A percentile compares a stretch with the other conserved stretches of the same genome.
phyloP scores from a whole-genome alignment of 2,888 invertebrate genomes.

The Pogonocherus hispidulus region DNA sequence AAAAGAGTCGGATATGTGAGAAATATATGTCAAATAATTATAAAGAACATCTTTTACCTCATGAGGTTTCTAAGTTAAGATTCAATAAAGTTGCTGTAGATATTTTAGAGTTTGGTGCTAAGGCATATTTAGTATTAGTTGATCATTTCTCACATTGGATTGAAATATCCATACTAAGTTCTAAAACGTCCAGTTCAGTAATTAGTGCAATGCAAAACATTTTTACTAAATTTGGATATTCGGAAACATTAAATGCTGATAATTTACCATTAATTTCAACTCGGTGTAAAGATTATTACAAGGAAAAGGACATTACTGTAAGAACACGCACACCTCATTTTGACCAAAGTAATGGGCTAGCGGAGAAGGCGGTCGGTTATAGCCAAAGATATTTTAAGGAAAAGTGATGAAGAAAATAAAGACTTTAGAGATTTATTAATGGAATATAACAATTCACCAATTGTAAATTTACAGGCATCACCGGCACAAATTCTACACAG shows the following conservation, averaged over 20 bases:
- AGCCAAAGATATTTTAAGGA: constrained; percentile 50
- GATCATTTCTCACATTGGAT: constrained; percentile 52
- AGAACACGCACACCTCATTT: constrained; percentile 34
- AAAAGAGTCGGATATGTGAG: constrained; percentile 45
- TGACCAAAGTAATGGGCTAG: constrained; percentile 46
- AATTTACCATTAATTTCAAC: constrained; percentile 48
- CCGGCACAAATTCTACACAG: constrained; percentile 48
- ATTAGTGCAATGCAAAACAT: constrained; percentile 46
- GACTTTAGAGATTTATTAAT: constrained; percentile 45
- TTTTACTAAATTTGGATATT: constrained; percentile 52
- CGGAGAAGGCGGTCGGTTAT: constrained; percentile 48
- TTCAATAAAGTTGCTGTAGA: constrained; percentile 47
- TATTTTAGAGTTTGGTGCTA: constrained; percentile 44
- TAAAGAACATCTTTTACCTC: constrained; percentile 48
- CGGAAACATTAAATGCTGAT: constrained; percentile 50
- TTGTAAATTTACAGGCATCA: constrained; percentile 41
- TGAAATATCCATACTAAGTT: constrained; percentile 31
- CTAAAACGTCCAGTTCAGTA: constrained; percentile 47
- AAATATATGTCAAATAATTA: constrained; percentile 28
- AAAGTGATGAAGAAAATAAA: constrained; percentile 38
- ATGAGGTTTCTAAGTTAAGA: constrained; percentile 43
- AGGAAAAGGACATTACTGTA: constrained; percentile 45
- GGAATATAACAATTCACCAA: constrained; percentile 45
- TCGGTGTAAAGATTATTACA: constrained; percentile 43
- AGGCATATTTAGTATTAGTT: constrained; percentile 43